Evolutionary conservation across 2,113 vertebrate species (phyloP), one percentile per base, ranked within the genome.

Genomic region (Hippocampus abdominalis): DNA sequence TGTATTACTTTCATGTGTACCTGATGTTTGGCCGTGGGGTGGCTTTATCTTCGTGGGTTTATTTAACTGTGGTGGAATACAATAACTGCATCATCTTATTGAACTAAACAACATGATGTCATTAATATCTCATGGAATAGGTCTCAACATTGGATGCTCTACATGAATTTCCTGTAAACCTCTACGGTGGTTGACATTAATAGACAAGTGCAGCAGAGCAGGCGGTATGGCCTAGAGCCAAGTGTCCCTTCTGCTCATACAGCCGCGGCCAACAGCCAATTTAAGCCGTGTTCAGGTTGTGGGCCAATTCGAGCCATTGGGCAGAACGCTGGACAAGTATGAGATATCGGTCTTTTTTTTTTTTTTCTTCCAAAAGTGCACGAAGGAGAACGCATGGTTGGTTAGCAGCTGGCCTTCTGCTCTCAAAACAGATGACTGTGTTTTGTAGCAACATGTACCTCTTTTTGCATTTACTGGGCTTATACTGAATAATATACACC

Each of bases 161-260:
- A 69, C 29, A 60, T 64, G 23, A 78, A 81, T 73, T 82, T 67
- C 15, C 68, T 70, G 77, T 54, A 72, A 78, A 81, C 74, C 48
- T 72, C 62, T 32, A 69, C 74, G 70, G 72, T 42, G 54, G 70
- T 68, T 76, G 56, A 86, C 81, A 86, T 84, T 85, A 86, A 87
- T 74, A 78, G 76, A 76, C 79, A 80, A 86, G 87, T 81, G 84
- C 81, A 82, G 82, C 78, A 73, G 83, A 87, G 78, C 85, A 82
- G 81, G 86, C 76, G 64, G 74, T 64, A 21, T 40, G 74, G 85
- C 87, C 78, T 27, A 1, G 59, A 77, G 85, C 87, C 89, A 90
- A 71, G 32, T 53, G 76, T 70, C 81, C 87, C 83, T 87, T 87
- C 84, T 89, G 86, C 77, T 84, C 70, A 69, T 72, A 69, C 4